These are phyloP conservation scores for Holcopasites calliopsidis DNA, from an alignment of 1,140 invertebrate genomes.

Conservation along the genomic window DNA sequence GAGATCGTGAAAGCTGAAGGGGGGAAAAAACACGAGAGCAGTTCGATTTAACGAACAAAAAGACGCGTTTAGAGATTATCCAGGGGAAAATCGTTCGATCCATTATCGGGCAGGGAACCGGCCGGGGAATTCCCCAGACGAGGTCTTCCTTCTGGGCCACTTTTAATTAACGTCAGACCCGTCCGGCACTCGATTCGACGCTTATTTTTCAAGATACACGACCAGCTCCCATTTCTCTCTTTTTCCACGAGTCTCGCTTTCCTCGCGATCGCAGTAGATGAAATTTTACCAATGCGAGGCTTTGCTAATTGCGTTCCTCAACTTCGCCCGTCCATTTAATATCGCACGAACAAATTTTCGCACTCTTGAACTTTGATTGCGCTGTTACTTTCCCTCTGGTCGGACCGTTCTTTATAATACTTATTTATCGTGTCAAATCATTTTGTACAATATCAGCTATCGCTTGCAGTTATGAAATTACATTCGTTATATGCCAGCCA, in stretches of 20 bases:
- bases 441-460: no score
- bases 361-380: neutral
- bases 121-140: conserved; percentile 39
- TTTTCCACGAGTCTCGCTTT: conserved; percentile 20
- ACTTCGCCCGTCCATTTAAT: conserved; percentile 22
- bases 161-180: conserved; percentile 60
- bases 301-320: conserved; percentile 41
- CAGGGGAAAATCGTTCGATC: conserved; percentile 49
- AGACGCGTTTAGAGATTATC: conserved; percentile 33
- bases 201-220: conserved; percentile 59
- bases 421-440: no score
- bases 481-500: neutral
- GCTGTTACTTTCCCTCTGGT: neutral
- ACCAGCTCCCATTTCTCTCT: conserved; percentile 5
- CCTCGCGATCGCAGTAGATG: conserved; percentile 40
- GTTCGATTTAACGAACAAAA: conserved; percentile 39
- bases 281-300: conserved; percentile 43
- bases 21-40: neutral
- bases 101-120: conserved; percentile 38
- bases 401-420: neutral
- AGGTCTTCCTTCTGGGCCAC: conserved; percentile 36
- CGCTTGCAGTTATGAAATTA: neutral
- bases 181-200: conserved; percentile 43
- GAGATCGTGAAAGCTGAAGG: conserved; percentile 15
- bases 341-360: neutral